A percentile compares a stretch with the other conserved stretches of the same genome.
These are phyloP conservation scores for Argyresthia albistria DNA, from an alignment of 2,888 invertebrate genomes.

Conservation along the genomic window DNA sequence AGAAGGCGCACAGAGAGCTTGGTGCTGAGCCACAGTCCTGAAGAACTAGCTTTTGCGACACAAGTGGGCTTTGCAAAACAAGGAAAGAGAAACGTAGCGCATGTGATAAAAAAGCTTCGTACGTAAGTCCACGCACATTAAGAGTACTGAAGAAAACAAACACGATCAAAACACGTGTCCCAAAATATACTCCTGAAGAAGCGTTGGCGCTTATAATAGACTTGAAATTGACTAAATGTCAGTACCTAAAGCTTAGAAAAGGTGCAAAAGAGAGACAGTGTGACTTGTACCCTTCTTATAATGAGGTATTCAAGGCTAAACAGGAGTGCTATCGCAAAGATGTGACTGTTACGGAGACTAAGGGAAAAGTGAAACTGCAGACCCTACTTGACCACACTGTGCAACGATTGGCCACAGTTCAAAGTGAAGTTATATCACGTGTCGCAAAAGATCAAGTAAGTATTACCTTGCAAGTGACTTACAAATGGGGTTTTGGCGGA, in stretches of 20 bases:
- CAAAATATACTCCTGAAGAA: not conserved
- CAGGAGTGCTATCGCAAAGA: not conserved
- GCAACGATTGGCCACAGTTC: too few relatives aligned
- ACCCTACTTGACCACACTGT: too few relatives aligned
- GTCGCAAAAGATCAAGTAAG: too few relatives aligned
- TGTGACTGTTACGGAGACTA: too few relatives aligned
- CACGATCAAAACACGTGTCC: not conserved
- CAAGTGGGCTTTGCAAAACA: not conserved
- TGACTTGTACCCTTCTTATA: not conserved
- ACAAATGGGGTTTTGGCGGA: too few relatives aligned
- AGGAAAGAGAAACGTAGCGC: not conserved
- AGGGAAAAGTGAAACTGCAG: too few relatives aligned
- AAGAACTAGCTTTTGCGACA: not conserved
- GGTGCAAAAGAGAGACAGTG: not conserved
- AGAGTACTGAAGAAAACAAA: not conserved
- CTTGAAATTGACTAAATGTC: not conserved
- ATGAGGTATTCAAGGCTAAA: not conserved
- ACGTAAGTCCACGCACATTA: not conserved
- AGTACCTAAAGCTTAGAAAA: not conserved
- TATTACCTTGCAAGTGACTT: too few relatives aligned
- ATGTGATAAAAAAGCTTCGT: not conserved
- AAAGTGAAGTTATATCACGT: too few relatives aligned
- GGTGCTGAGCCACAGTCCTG: not conserved
- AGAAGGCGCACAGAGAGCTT: not conserved
- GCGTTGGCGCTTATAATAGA: not conserved